These are phyloP conservation scores for Heloderma charlesbogerti DNA, from an alignment of 2,113 vertebrate genomes.

Conservation along the genomic window DNA sequence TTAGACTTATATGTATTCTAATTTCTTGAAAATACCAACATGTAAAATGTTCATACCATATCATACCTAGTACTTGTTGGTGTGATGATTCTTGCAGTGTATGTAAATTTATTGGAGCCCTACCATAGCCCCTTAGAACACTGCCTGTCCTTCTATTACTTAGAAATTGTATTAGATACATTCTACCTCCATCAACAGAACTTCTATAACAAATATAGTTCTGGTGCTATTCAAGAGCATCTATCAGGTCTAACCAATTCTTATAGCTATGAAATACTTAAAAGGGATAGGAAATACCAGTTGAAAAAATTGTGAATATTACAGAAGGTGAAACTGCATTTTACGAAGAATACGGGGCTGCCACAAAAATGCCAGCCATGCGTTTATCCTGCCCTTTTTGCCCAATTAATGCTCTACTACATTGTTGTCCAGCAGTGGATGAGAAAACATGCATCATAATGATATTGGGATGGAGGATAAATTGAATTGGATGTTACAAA, in stretches of 20 bases:
- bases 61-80: not conserved
- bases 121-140: not conserved
- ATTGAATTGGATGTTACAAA: not conserved
- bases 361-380: too few relatives aligned
- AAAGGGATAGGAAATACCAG: not conserved
- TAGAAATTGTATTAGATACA: not conserved
- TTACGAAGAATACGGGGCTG: not conserved
- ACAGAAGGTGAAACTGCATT: not conserved
- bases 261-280: constrained; percentile 15
- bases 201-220: not conserved
- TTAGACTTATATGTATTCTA: not conserved
- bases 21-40: not conserved
- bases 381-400: not conserved
- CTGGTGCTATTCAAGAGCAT: not conserved
- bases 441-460: not conserved
- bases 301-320: not conserved
- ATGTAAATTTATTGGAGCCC: not conserved
- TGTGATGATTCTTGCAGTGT: not conserved
- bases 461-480: not conserved
- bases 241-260: not conserved
- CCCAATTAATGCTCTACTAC: too few relatives aligned
- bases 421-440: not conserved
- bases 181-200: not conserved
- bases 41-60: not conserved
- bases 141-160: not conserved